phyloP scores from a whole-genome alignment of 2,888 invertebrate species.

The Phania funesta region DNA sequence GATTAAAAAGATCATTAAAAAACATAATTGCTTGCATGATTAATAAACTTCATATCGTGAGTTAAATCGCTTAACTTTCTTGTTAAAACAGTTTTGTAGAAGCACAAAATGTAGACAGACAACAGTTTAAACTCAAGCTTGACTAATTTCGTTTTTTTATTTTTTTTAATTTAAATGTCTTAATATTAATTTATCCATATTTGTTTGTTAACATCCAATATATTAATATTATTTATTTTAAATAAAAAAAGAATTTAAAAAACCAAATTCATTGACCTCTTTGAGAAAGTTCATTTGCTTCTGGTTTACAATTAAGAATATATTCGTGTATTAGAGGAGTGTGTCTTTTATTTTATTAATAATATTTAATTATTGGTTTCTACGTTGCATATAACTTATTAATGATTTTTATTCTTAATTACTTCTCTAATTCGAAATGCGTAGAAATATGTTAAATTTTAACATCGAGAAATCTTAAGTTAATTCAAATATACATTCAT shows the following conservation, averaged over 20 bases:
- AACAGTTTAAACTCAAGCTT: too few species aligned
- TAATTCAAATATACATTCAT: too few species aligned
- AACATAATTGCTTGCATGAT: too few species aligned
- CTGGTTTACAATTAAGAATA: slow-evolving; percentile 62
- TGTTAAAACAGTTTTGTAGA: too few species aligned
- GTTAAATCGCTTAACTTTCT: too few species aligned
- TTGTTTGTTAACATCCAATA: slow-evolving; percentile 20
- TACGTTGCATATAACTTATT: neutral
- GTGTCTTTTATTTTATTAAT: neutral
- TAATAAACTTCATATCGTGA: too few species aligned
- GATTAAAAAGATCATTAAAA: too few species aligned
- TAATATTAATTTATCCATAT: neutral
- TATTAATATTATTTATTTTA: slow-evolving; percentile 7
- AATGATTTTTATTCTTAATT: neutral
- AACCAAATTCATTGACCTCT: slow-evolving; percentile 64
- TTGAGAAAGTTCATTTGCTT: slow-evolving; percentile 66
- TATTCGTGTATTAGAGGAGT: slow-evolving; percentile 38
- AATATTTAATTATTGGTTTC: neutral
- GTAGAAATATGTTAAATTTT: neutral
- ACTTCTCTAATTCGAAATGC: neutral
- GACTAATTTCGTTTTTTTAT: neutral
- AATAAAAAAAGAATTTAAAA: slow-evolving; percentile 19
- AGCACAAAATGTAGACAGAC: too few species aligned
- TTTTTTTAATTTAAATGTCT: neutral
- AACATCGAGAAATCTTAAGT: neutral